Percentiles rank a stretch among this genome's conserved stretches.
These are phyloP conservation scores for Ormyrus pomaceus DNA, from an alignment of 2,888 invertebrate genomes.

Conservation along the genomic window DNA sequence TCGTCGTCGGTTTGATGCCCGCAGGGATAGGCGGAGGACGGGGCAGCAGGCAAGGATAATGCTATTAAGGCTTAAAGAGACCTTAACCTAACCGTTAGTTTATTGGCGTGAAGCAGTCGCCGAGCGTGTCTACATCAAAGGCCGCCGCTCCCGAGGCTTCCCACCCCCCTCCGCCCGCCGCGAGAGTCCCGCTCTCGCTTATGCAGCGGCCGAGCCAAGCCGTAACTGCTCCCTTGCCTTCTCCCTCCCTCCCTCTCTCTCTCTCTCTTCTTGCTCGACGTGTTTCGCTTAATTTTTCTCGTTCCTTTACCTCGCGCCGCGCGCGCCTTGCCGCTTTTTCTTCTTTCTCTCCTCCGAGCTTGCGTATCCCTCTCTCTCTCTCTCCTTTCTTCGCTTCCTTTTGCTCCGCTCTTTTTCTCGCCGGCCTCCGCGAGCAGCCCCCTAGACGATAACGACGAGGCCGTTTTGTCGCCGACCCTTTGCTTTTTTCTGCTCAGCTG, in stretches of 20 bases:
- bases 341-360: neutral
- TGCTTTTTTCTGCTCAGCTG: too few species aligned
- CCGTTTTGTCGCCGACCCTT: slow-evolving; percentile 2
- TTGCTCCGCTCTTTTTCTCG: slow-evolving; percentile 53
- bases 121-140: slow-evolving; percentile 74
- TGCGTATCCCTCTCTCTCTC: neutral
- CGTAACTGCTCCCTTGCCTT: slow-evolving; percentile 18
- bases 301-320: slow-evolving; percentile 28
- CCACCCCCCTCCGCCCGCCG: slow-evolving; percentile 44
- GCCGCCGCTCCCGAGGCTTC: slow-evolving; percentile 67
- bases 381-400: slow-evolving; percentile 35
- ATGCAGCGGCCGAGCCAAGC: neutral
- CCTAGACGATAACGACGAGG: slow-evolving; percentile 6
- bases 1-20: too few species aligned
- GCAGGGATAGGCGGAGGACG: neutral
- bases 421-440: slow-evolving; percentile 3
- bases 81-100: slow-evolving; percentile 73
- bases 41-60: slow-evolving; percentile 67
- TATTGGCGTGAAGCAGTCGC: slow-evolving; percentile 74
- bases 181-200: slow-evolving; percentile 7
- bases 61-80: slow-evolving; percentile 73
- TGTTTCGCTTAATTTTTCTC: slow-evolving; percentile 52
- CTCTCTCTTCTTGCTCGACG: slow-evolving; percentile 28
- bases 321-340: neutral
- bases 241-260: slow-evolving; percentile 2